These are phyloP conservation scores for Mus spicilegus DNA, from an alignment of 2,113 vertebrate genomes.

Conservation along the genomic window DNA sequence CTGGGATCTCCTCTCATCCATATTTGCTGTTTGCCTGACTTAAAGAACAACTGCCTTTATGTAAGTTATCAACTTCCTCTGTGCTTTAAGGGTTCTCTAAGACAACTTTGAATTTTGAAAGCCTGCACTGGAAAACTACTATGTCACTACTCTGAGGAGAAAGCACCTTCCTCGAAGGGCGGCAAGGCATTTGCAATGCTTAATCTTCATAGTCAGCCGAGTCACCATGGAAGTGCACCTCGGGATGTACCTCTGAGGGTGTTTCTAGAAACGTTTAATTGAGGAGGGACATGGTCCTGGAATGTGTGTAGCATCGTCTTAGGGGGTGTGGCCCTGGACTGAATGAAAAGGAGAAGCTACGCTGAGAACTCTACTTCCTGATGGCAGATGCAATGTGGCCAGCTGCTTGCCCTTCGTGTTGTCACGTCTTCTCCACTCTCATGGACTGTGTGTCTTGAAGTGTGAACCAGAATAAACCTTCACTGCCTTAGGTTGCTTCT, in stretches of 20 bases:
- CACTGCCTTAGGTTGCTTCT: background rate
- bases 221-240: background rate
- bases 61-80: background rate
- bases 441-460: background rate
- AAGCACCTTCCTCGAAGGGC: slow-evolving; percentile 12
- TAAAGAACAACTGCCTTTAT: background rate
- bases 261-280: background rate
- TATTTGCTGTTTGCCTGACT: background rate
- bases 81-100: slow-evolving; percentile 13
- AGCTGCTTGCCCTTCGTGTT: too few relatives aligned
- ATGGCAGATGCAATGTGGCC: background rate
- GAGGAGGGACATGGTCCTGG: background rate
- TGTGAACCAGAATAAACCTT: background rate
- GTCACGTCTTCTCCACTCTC: too few relatives aligned
- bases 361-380: background rate
- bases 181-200: background rate
- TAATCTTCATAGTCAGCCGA: background rate
- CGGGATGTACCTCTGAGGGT: background rate
- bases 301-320: background rate
- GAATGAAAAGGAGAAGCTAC: background rate
- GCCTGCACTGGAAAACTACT: background rate
- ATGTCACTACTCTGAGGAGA: background rate
- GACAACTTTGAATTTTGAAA: slow-evolving; percentile 49
- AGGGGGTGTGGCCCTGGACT: background rate
- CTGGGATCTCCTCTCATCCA: rapidly evolving